phyloP scores from a whole-genome alignment of 2,113 vertebrate species.

The Agelaius phoeniceus region DNA sequence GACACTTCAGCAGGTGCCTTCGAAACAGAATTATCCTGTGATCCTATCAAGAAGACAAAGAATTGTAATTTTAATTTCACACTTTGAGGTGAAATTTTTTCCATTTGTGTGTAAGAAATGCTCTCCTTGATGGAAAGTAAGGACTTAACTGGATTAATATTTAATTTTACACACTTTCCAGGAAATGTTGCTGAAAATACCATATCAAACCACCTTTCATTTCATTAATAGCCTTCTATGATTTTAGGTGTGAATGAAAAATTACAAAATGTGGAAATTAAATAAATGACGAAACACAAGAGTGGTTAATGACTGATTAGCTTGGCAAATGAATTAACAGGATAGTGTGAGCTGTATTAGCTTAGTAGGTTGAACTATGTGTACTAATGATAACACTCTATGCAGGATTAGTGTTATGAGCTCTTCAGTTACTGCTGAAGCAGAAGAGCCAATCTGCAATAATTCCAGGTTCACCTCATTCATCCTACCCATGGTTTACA shows the following conservation, averaged over 20 bases:
- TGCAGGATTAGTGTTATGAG: neutral
- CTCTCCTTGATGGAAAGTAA: neutral
- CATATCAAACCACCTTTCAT: slow-evolving; percentile 11
- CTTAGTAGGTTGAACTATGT: neutral
- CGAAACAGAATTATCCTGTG: neutral
- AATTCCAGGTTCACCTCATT: neutral
- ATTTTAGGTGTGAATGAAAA: slow-evolving; percentile 39
- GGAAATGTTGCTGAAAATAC: slow-evolving; percentile 16
- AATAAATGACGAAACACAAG: slow-evolving; percentile 37
- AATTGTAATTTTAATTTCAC: neutral
- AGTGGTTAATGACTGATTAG: slow-evolving; percentile 1
- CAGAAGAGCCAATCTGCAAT: neutral
- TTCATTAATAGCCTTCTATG: slow-evolving; percentile 10
- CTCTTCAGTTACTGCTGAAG: neutral
- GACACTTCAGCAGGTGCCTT: neutral
- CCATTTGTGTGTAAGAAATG: fast-evolving
- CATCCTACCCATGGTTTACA: neutral
- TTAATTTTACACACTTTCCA: neutral
- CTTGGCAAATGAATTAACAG: slow-evolving; percentile 5
- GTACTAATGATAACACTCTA: neutral
- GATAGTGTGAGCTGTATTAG: neutral
- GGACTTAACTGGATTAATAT: neutral
- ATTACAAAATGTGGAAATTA: slow-evolving; percentile 43
- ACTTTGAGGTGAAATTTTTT: neutral
- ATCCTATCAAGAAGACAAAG: neutral